Percentiles rank a stretch among this genome's conserved stretches.
Evolutionary conservation across 2,888 invertebrate species (phyloP).

Genomic region (Conomelus anceps): DNA sequence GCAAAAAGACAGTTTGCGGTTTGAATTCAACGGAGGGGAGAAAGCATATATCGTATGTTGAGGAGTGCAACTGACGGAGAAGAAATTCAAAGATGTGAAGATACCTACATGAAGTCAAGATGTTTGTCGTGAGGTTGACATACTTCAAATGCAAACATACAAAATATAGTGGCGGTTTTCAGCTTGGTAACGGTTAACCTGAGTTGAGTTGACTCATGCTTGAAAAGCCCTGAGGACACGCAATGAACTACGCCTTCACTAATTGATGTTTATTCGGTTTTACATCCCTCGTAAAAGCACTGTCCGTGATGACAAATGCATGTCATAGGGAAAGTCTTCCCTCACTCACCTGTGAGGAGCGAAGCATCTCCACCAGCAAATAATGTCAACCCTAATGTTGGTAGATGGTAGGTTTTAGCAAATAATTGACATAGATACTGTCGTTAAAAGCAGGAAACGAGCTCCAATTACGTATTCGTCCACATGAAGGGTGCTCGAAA

Average conservation of each 20-base stretch:
- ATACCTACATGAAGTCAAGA: background rate
- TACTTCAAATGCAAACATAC: background rate
- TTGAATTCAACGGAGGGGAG: background rate
- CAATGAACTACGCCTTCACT: background rate
- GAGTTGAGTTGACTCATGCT: background rate
- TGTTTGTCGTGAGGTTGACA: background rate
- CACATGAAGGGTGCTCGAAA: background rate
- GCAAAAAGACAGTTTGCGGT: background rate
- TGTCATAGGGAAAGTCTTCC: background rate
- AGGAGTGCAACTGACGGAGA: background rate
- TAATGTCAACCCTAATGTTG: background rate
- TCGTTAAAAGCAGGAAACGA: background rate
- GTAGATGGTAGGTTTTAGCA: background rate
- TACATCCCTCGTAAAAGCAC: background rate
- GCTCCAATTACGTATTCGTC: background rate
- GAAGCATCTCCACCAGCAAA: background rate
- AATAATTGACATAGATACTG: background rate
- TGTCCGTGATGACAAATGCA: background rate
- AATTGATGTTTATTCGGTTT: constrained; percentile 11
- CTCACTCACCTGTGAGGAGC: background rate
- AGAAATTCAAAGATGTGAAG: background rate
- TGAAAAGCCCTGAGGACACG: background rate
- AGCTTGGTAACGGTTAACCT: background rate
- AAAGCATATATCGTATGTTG: background rate
- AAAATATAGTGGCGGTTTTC: background rate